Conservation (phyloP, 2,113 vertebrate species). For the Carassius auratus region DNA sequence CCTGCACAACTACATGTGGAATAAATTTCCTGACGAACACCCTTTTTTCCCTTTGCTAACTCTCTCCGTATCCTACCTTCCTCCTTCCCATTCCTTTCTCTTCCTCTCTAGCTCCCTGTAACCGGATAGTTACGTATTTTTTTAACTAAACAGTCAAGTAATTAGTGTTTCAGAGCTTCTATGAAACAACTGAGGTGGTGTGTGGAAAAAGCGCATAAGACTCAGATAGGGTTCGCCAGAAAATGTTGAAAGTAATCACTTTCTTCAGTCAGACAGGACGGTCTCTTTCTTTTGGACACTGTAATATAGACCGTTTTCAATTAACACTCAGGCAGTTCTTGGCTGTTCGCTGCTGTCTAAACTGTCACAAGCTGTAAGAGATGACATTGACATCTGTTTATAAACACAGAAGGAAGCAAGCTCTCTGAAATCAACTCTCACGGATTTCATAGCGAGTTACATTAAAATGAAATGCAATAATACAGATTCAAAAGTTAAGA, state of each 20-base stretch:
- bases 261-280: conserved; percentile 11
- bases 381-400: conserved; percentile 37
- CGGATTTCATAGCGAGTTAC: conserved; percentile 13
- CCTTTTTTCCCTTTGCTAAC: conserved; percentile 38
- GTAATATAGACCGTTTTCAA: conserved; percentile 14
- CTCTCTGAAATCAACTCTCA: conserved; percentile 18
- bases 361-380: conserved; percentile 41
- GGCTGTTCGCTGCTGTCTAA: conserved; percentile 24
- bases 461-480: neutral
- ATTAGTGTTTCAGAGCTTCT: conserved; percentile 29
- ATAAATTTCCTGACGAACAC: conserved; percentile 56
- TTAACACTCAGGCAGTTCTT: conserved; percentile 35
- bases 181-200: conserved; percentile 22
- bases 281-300: conserved; percentile 5
- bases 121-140: conserved; percentile 7
- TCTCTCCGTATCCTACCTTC: conserved; percentile 28
- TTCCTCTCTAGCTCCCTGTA: conserved; percentile 9
- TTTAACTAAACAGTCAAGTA: conserved; percentile 20
- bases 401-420: conserved; percentile 34
- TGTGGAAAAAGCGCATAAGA: conserved; percentile 22
- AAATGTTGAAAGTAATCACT: conserved; percentile 36
- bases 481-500: neutral
- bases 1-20: conserved; percentile 56
- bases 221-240: conserved; percentile 13
- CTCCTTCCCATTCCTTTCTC: neutral